Evolutionary conservation across 92 coral and sea anemone genomes (phyloP), one percentile per base, ranked within the genome.

Genomic region (Actinostola sp.): DNA sequence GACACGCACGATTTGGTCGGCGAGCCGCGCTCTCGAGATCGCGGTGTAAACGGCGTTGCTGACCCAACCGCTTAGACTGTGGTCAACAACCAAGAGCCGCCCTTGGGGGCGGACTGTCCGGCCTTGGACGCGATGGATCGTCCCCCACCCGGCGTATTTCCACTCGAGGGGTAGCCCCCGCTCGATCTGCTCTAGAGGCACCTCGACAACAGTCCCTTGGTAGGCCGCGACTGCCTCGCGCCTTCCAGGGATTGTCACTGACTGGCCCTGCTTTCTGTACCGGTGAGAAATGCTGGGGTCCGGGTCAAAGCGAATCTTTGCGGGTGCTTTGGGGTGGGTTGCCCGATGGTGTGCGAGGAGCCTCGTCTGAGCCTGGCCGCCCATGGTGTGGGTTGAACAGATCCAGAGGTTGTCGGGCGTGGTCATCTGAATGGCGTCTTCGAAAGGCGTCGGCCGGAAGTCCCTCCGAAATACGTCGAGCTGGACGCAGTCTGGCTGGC

Each of bases 41-140:
- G 68, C 78, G 31, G 84, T 70, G 38, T 79, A 79, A 0, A 79
- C 84, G 0, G 84, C 84, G 21, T 79, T 79, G 42, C 51, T 29
- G 30, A 79, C 63, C 84, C 84, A 79, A 3, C 84, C 64, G 48
- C 54, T 14, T 24, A 79, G 71, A 32, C 64, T 44, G 50, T 79
- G 84, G 63, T 69, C 73, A 7, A 70, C 71, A 62, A 79, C 58
- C n/a, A 49, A 79, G 17, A 79, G 53, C 6, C 61, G 73, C 32
- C 67, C 9, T 12, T 76, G 84, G 16, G 44, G 13, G 24, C 16
- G 70, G 1, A 60, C n/a, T 7, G 84, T 78, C 11, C 0, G 8
- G 3, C 70, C 68, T 62, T 62, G 68, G 1, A 29, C 39, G 45
- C 68, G 45, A 11, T 71, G 77, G 50, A 71, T 51, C 15, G 78